These are phyloP conservation scores for Lutjanus campechanus DNA, from an alignment of 2,797 vertebrate genomes.

Conservation along the genomic window DNA sequence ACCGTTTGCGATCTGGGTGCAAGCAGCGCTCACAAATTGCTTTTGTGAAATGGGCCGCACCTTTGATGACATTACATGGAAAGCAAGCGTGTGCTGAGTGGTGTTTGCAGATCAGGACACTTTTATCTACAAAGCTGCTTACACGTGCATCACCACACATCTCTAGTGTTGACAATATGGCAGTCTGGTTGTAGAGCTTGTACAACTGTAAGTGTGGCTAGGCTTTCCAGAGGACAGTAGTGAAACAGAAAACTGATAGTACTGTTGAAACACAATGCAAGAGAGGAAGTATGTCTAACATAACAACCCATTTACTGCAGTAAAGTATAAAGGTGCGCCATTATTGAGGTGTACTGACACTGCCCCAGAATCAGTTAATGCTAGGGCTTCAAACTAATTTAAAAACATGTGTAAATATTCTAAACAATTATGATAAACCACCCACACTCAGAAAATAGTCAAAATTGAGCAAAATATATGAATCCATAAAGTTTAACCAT, in stretches of 20 bases:
- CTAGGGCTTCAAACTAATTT: background rate
- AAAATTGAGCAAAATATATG: too few species aligned
- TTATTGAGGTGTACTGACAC: background rate
- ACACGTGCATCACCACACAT: constrained; percentile 12
- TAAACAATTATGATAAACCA: background rate
- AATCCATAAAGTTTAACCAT: too few species aligned
- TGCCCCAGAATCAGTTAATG: background rate
- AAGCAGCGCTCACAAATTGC: constrained; percentile 22
- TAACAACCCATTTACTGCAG: constrained; percentile 11
- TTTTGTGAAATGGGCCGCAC: constrained; percentile 27
- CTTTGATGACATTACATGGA: constrained; percentile 39
- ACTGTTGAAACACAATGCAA: constrained; percentile 15
- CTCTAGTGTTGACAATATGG: constrained; percentile 7
- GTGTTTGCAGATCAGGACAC: constrained; percentile 16
- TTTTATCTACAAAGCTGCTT: constrained; percentile 14
- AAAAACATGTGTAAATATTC: background rate
- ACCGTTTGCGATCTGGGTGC: constrained; percentile 25
- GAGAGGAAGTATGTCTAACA: constrained; percentile 23
- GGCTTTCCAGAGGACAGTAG: background rate
- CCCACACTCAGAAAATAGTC: too few species aligned
- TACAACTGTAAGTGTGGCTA: background rate
- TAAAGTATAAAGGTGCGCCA: background rate
- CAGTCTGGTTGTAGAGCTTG: background rate
- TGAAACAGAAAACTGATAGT: constrained; percentile 23
- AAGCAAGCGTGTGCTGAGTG: constrained; percentile 15